These are phyloP conservation scores for Tauraco hartlaubi DNA, from an alignment of 2,797 vertebrate species.

Conservation along the genomic window DNA sequence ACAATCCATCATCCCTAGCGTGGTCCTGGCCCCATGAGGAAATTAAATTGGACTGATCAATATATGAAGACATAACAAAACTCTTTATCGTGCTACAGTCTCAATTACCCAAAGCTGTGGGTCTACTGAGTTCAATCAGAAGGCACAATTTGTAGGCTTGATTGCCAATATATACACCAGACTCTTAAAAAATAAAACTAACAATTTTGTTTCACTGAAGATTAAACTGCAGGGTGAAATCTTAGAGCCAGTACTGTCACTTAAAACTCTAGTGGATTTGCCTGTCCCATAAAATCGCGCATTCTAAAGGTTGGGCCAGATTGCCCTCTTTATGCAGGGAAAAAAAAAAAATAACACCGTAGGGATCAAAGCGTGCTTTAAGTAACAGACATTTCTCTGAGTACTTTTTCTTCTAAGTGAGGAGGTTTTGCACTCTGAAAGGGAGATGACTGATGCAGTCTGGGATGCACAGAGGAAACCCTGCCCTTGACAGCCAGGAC, in stretches of 20 bases:
- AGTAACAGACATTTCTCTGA: not conserved
- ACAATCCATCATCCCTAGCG: not conserved
- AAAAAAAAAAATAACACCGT: not conserved
- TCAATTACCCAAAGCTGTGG: not conserved
- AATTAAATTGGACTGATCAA: conserved; percentile 36
- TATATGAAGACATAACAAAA: conserved; percentile 11
- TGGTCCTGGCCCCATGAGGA: not conserved
- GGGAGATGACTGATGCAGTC: not conserved
- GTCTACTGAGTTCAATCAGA: conserved; percentile 21
- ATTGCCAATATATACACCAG: not conserved
- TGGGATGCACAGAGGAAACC: not conserved
- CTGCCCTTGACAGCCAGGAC: not conserved
- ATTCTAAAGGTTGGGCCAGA: not conserved
- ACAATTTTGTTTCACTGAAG: not conserved
- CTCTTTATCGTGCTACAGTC: not conserved
- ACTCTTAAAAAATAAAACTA: not conserved
- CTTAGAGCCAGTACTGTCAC: not conserved
- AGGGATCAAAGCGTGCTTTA: not conserved
- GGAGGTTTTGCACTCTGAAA: not conserved
- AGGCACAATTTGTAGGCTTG: conserved; percentile 22
- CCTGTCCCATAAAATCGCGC: not conserved
- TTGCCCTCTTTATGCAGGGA: not conserved
- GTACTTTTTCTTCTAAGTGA: not conserved
- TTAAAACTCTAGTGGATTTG: not conserved
- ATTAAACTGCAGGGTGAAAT: not conserved